Evolutionary conservation across 2,888 invertebrate genomes (phyloP), one percentile per base, ranked within the genome.

Genomic region (Ceriagrion tenellum): DNA sequence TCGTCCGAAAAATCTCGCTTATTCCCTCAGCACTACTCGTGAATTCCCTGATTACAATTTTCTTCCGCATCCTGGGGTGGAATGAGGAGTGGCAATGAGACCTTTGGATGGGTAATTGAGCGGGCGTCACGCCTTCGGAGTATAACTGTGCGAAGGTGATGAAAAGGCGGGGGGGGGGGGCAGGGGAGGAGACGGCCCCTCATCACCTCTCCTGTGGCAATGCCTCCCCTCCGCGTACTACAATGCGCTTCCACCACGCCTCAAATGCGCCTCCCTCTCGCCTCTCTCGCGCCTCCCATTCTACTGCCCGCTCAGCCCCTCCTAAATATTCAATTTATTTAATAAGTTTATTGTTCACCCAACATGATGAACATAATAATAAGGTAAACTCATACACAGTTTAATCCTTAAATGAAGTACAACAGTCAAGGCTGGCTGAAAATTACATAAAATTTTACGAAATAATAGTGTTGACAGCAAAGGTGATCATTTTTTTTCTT

Each of bases 61-160:
- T 55, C 40, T 88, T 69, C 35, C 3, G 6, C 35, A 30, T 81
- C 30, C 12, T 8, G 89, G 26, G 35, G 13, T 55, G 30, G 63
- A n/a, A 89, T 55, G 55, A 89, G 55, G 55, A 88, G 26, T 47
- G 55, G 55, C 55, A 55, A 55, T 35, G 55, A 3, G 91, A 59
- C 69, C 2, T 40, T 26, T 81, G 81, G 81, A 81, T 81, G 40
- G 93, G 69, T 93, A 93, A 93, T 93, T 93, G 69, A 74, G 91
- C 63, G 63, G 35, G 40, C 20, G 35, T 81, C 81, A 35, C 81
- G 81, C 59, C 59, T 91, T 91, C 2, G 2, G 91, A 63, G 40
- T n/a, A 89, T n/a, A 12, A 35, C 35, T 81, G 35, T n/a, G 16
- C 81, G 35, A 81, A 16, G 0, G 35, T 13, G 12, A 16, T 81